These are phyloP conservation scores for Pyrocoelia pectoralis DNA, from an alignment of 2,888 invertebrate genomes.

Conservation along the genomic window DNA sequence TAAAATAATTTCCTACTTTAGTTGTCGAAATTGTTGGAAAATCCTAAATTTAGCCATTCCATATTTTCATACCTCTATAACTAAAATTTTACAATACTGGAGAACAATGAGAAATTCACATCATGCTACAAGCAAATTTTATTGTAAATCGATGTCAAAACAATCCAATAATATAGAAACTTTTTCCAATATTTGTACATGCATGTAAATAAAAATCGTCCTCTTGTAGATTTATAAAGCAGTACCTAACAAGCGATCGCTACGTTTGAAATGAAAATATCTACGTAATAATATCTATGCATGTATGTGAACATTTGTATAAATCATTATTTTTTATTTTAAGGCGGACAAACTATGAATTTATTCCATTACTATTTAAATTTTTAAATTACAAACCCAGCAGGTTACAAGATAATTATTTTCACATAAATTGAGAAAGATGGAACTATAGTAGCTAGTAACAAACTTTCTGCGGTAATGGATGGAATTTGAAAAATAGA, in stretches of 20 bases:
- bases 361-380: neutral
- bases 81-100: neutral
- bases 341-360: neutral
- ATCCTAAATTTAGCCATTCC: too few relatives aligned
- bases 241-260: neutral
- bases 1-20: too few relatives aligned
- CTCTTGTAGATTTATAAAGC: neutral
- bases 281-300: neutral
- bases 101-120: neutral
- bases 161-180: neutral
- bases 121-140: neutral
- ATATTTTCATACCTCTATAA: neutral
- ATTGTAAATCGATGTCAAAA: conserved; percentile 1
- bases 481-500: neutral
- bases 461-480: neutral
- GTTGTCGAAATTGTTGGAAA: too few relatives aligned
- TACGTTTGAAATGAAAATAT: neutral
- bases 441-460: neutral
- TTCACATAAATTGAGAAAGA: neutral
- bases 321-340: neutral
- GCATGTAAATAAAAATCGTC: conserved; percentile 4
- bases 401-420: neutral
- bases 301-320: neutral
- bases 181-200: neutral
- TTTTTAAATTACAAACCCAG: conserved; percentile 5